These are phyloP conservation scores for Mus minutoides DNA, from an alignment of 2,797 vertebrate genomes.

Conservation along the genomic window DNA sequence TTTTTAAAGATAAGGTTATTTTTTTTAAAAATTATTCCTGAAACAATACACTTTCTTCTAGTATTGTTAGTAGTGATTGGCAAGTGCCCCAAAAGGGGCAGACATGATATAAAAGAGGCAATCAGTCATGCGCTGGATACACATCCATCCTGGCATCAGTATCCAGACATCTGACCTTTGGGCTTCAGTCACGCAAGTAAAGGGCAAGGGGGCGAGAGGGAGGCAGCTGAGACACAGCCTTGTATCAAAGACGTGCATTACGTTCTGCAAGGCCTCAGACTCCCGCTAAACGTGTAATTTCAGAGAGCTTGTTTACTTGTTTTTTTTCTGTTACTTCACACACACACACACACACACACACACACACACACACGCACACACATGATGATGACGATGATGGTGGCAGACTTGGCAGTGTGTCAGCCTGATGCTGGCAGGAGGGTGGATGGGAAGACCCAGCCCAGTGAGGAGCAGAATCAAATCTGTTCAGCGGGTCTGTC, in stretches of 20 bases:
- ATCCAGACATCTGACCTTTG: neutral
- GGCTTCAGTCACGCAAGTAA: neutral
- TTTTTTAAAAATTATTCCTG: neutral
- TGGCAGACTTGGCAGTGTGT: constrained; percentile 43
- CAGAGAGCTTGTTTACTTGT: neutral
- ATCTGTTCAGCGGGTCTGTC: constrained; percentile 46
- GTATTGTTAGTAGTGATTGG: neutral
- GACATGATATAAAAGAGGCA: neutral
- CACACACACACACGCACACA: no score
- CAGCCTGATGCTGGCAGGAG: constrained; percentile 41
- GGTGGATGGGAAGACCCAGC: neutral
- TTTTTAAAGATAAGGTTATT: neutral
- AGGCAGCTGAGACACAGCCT: neutral
- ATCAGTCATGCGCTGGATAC: neutral
- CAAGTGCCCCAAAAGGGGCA: neutral
- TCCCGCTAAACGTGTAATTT: neutral
- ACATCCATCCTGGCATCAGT: neutral
- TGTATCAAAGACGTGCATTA: neutral
- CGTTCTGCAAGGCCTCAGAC: neutral
- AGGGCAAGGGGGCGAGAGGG: neutral
- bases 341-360: neutral
- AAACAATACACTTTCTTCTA: constrained; percentile 5
- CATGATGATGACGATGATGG: neutral
- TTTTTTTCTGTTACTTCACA: no score
- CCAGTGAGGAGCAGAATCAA: neutral